These are phyloP conservation scores for Dione juno DNA, from an alignment of 2,888 invertebrate species.

Conservation along the genomic window DNA sequence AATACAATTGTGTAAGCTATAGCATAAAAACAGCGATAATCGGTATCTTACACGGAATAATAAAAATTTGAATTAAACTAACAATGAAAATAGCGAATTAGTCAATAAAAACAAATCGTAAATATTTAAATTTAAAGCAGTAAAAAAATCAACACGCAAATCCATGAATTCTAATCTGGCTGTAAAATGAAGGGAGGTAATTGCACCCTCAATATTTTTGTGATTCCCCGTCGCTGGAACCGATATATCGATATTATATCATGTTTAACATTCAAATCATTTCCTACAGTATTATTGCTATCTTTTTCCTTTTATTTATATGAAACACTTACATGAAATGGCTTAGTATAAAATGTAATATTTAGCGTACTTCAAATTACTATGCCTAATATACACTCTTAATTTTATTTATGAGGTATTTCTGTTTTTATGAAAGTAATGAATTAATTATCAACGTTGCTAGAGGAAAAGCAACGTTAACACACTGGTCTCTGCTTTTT, in stretches of 20 bases:
- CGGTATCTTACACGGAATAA: too few species aligned
- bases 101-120: conserved; percentile 34
- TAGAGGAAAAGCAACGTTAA: too few species aligned
- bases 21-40: neutral
- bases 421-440: too few species aligned
- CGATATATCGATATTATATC: conserved; percentile 7
- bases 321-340: neutral
- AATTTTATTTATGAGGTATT: too few species aligned
- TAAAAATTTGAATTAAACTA: too few species aligned
- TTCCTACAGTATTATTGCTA: neutral
- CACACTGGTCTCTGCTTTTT: too few species aligned
- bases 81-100: conserved; percentile 21
- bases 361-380: too few species aligned
- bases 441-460: too few species aligned
- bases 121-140: conserved; percentile 54
- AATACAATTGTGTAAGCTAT: neutral
- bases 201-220: conserved; percentile 51
- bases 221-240: conserved; percentile 26
- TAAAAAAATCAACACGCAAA: conserved; percentile 68
- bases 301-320: neutral
- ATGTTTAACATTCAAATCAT: neutral
- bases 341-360: neutral
- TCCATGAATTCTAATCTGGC: conserved; percentile 48
- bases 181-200: conserved; percentile 59
- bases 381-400: too few species aligned